A percentile compares a stretch with the other conserved stretches of the same genome.
Evolutionary conservation across 2,888 invertebrate species (phyloP).

Genomic region (Saturnia japonica): DNA sequence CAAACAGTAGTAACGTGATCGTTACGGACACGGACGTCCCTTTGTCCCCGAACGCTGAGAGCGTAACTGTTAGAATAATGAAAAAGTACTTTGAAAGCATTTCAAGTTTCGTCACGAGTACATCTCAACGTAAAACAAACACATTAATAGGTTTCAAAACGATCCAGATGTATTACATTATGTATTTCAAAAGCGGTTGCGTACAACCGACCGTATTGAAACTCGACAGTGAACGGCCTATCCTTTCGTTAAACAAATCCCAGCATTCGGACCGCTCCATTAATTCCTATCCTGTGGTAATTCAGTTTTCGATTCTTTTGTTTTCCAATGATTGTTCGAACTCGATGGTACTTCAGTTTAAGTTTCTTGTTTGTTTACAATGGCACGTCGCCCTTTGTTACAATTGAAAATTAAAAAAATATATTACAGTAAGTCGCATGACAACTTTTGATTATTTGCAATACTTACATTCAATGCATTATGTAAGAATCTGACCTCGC

Average conservation of each 20-base stretch:
- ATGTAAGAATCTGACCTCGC: conserved; percentile 65
- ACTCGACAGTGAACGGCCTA: conserved; percentile 55
- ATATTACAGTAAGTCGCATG: conserved; percentile 25
- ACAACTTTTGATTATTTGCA: conserved; percentile 58
- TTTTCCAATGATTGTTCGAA: conserved; percentile 45
- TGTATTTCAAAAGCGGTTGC: conserved; percentile 75
- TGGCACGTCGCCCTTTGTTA: conserved; percentile 18
- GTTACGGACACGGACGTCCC: conserved; percentile 59
- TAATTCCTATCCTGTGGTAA: conserved; percentile 72
- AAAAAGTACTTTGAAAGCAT: conserved; percentile 66
- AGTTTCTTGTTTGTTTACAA: conserved; percentile 13
- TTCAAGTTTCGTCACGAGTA: conserved; percentile 61
- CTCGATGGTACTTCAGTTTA: conserved; percentile 14
- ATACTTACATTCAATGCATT: conserved; percentile 55
- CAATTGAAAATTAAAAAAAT: conserved; percentile 27
- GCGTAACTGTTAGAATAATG: conserved; percentile 63
- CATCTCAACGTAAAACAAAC: conserved; percentile 69
- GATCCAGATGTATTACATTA: conserved; percentile 80
- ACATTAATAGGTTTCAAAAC: conserved; percentile 81
- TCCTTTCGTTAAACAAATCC: conserved; percentile 72
- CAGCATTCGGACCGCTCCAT: conserved; percentile 80
- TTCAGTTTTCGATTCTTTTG: conserved; percentile 66
- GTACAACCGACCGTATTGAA: conserved; percentile 76
- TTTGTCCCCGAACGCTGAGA: conserved; percentile 60
- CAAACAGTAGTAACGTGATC: conserved; percentile 78